phyloP scores from a whole-genome alignment of 2,113 vertebrate genomes.

The Cyprinodon brontotheroides region DNA sequence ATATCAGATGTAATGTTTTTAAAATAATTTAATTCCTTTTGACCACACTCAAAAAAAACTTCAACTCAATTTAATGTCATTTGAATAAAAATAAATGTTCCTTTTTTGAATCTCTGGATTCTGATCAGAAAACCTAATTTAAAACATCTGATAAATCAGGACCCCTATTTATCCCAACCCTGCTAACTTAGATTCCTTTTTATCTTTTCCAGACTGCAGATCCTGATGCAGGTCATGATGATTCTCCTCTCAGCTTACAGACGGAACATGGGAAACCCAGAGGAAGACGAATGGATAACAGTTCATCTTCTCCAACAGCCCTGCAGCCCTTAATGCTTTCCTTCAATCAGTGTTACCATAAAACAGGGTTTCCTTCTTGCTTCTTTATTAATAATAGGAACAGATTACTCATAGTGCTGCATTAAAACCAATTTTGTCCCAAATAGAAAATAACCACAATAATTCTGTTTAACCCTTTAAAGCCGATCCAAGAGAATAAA shows the following conservation, averaged over 20 bases:
- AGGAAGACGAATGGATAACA: conserved; percentile 28
- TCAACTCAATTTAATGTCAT: no score
- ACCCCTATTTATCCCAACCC: no score
- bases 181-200: neutral
- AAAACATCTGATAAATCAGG: neutral
- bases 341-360: neutral
- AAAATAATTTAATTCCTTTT: no score
- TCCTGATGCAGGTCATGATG: conserved; percentile 13
- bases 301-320: neutral
- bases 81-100: no score
- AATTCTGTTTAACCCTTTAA: neutral
- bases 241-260: conserved; percentile 2
- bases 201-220: conserved; percentile 40
- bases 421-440: neutral
- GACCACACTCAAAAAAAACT: no score
- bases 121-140: no score
- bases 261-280: conserved; percentile 16
- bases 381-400: neutral
- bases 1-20: no score
- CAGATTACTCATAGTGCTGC: neutral
- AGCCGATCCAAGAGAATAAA: no score
- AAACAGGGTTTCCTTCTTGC: neutral
- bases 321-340: no score
- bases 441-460: no score
- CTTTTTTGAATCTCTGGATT: no score